Evolutionary conservation across 1,140 invertebrate genomes (phyloP).

Genomic region (Parapsyche elsis): DNA sequence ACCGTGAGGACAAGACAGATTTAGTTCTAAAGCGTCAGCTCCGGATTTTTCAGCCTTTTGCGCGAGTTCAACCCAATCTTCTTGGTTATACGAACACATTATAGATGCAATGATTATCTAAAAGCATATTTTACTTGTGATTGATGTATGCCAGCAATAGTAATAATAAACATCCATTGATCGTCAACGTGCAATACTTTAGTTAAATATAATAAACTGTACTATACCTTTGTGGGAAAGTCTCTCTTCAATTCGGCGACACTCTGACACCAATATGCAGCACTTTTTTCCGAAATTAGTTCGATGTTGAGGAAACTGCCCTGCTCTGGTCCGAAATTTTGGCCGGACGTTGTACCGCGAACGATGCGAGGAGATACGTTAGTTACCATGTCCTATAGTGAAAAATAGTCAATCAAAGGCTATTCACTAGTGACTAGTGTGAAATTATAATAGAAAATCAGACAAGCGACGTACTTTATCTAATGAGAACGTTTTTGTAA

Average conservation of each 20-base stretch:
- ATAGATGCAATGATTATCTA: conserved; percentile 96
- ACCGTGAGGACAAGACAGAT: conserved; percentile 97
- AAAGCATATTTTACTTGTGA: conserved; percentile 17
- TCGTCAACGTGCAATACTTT: no score
- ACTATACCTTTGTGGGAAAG: conserved; percentile 84
- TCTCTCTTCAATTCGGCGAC: conserved; percentile 91
- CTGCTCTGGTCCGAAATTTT: conserved; percentile 93
- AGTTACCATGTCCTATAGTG: conserved; percentile 86
- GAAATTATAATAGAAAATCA: background rate
- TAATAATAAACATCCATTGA: no score
- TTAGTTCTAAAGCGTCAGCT: conserved; percentile 94
- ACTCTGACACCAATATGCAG: conserved; percentile 91
- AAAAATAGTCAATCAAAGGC: conserved; percentile 21
- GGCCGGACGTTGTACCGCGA: conserved; percentile 90
- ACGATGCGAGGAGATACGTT: conserved; percentile 98
- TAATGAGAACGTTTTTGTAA: conserved; percentile 96
- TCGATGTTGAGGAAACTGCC: conserved; percentile 97
- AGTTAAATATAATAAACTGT: background rate
- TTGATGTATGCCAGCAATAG: no score
- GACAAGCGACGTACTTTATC: conserved; percentile 79
- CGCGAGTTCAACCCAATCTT: conserved; percentile 90
- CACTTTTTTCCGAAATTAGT: conserved; percentile 96
- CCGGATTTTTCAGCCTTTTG: conserved; percentile 84
- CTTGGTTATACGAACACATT: conserved; percentile 91
- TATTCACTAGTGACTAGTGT: background rate